Evolutionary conservation across 2,113 vertebrate genomes (phyloP), one percentile per base, ranked within the genome.

Genomic region (Blennius ocellaris): DNA sequence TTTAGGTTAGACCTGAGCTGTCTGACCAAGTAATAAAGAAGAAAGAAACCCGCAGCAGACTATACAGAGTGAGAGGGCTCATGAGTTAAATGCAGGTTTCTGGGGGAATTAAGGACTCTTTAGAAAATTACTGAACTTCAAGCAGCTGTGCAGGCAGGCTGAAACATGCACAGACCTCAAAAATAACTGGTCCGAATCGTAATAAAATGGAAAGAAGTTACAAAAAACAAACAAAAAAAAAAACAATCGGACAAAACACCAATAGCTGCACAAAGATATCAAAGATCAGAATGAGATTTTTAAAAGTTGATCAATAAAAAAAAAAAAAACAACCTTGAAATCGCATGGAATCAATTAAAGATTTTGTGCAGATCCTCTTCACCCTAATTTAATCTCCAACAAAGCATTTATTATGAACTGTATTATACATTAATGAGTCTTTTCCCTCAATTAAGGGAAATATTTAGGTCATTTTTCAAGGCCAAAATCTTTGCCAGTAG

Each of bases 81-180:
- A 79, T 44, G 59, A 76, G 81, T 76, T 72, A 83, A 90, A 86
- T 77, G 38, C 30, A 41, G 67, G 60, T 61, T 78, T 80, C 73
- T 65, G 12, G 50, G 66, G 53, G 77, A 81, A 51, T 79, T 73
- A 74, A 61, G 12, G 30, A 43, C 57, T 52, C 44, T 48, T 71
- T 67, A 44, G 21, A 49, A 81, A 75, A 76, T 64, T 54, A 67
- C 16, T 60, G 10, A 83, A 39, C 55, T 69, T 50, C 48, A 59
- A 66, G 50, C 49, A 65, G 12, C 30, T 59, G 48, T 10, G 41
- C 15, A 30, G 1, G 43, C 9, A n/a, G 0, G 41, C 2, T 50
- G 16, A 65, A 59, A 54, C 7, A 30, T 44, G 49, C 21, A 39
- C 11, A 49, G 30, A 49, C 50, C 63, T 56, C 47, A 43, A 15